Evolutionary conservation across 2,113 vertebrate species (phyloP).

Genomic region (Mesembrinibis cayennensis): DNA sequence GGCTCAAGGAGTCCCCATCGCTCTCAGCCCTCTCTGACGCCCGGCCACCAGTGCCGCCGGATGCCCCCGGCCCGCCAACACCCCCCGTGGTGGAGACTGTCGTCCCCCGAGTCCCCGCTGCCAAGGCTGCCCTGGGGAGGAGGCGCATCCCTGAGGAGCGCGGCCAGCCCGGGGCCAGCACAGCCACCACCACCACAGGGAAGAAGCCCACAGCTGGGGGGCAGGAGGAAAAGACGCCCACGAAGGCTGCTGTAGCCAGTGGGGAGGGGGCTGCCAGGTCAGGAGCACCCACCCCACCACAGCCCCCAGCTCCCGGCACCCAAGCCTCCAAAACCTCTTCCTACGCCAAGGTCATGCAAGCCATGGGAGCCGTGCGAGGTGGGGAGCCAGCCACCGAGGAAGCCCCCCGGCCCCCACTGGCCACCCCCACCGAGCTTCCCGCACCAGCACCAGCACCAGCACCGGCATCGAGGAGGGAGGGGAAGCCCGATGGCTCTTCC

Average conservation of each 20-base stretch:
- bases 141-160: not conserved
- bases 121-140: not conserved
- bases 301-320: not conserved
- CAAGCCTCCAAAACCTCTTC: slow-evolving; percentile 62
- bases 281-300: not conserved
- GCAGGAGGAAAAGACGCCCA: not conserved
- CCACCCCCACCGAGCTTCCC: not conserved
- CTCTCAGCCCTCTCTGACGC: slow-evolving; percentile 89
- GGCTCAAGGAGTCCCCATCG: slow-evolving; percentile 90
- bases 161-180: not conserved
- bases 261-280: not conserved
- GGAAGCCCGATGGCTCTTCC: not conserved
- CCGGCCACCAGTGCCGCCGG: slow-evolving; percentile 70
- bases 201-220: not conserved
- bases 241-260: not conserved
- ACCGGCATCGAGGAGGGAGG: not conserved
- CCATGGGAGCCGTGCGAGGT: slow-evolving; percentile 52
- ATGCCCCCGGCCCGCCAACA: slow-evolving; percentile 61
- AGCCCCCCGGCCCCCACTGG: not conserved
- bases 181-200: not conserved
- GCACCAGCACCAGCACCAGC: not conserved
- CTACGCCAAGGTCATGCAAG: slow-evolving; percentile 92
- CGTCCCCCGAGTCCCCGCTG: fast-evolving
- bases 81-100: slow-evolving; percentile 9
- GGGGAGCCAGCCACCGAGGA: not conserved